Evolutionary conservation across 2,113 vertebrate species (phyloP).

Genomic region (Psammodynastes pulverulentus): DNA sequence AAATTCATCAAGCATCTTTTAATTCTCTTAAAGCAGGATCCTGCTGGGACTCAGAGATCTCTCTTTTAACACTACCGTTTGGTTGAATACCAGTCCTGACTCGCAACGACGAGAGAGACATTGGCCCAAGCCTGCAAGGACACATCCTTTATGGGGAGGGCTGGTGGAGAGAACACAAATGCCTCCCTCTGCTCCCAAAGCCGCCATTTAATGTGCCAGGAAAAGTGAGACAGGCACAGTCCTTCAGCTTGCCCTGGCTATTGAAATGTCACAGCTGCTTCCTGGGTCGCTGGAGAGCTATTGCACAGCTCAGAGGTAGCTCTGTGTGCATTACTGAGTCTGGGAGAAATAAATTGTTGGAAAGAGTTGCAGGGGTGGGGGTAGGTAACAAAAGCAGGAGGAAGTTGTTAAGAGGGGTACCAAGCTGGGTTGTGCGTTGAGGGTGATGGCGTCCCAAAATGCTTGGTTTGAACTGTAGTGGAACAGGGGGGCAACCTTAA

Average conservation of each 20-base stretch:
- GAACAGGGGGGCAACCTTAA: no score
- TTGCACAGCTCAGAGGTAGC: slow-evolving; percentile 16
- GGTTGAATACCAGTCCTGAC: neutral
- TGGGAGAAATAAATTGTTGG: neutral
- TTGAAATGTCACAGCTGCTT: slow-evolving; percentile 18
- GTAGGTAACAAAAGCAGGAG: neutral
- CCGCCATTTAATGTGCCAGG: neutral
- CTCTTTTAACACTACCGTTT: neutral
- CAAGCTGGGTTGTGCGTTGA: neutral
- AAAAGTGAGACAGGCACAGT: neutral
- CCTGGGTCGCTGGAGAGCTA: neutral
- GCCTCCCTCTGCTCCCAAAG: neutral
- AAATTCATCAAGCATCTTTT: neutral
- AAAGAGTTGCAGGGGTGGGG: neutral
- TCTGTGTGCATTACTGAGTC: neutral
- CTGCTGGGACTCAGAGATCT: no score
- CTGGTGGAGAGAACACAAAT: neutral
- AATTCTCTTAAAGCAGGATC: neutral
- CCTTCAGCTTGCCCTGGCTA: slow-evolving; percentile 10
- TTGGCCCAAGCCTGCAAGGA: neutral
- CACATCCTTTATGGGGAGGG: neutral
- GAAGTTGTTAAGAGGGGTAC: neutral
- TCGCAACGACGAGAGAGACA: neutral
- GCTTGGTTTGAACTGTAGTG: slow-evolving; percentile 3
- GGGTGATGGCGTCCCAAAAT: neutral